Base-by-base conservation (phyloP, 2,113 vertebrate genomes). In the Saguinus imperator region DNA sequence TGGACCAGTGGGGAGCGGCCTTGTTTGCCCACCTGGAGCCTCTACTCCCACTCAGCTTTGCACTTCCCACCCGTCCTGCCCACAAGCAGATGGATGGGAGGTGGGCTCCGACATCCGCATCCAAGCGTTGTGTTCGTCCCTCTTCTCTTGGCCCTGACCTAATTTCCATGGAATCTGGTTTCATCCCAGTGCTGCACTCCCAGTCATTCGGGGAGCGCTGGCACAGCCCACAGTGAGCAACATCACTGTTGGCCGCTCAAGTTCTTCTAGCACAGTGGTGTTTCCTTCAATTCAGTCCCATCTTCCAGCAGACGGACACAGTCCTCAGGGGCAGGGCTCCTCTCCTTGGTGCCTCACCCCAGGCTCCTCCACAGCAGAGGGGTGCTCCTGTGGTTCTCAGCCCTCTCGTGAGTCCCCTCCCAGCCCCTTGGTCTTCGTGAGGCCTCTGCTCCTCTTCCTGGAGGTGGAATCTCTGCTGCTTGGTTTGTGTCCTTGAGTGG, bases 11-110 rank as follows among this genome's bases (percentile, higher is more conserved):
- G 18, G 27, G 37, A 52, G 45, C n/a, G 20, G 29, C 50, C 70
- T 35, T 40, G 27, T 52, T 48, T 20, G 16, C 21, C 32, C 25
- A 55, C 21, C 21, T 8, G 50, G 32, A 61, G n/a, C 5, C 27
- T 4, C 77, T 2, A 2, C 13, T 4, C 18, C 52, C 1, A 0
- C 35, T 7, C 35, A 1, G 16, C 52, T 45, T 52, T 29, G 8
- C 17, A 5, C 4, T 17, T n/a, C 43, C 50, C 29, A 75, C 27
- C 35, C 25, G 18, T 48, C 18, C 9, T 16, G n/a, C 40, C 11
- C 4, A 32, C 3, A 8, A 0, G 1, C 20, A 20, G 25, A 8
- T 8, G n/a, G 75, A 7, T 40, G 35, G 29, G 14, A 85, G 29
- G 50, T 16, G 40, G 89, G 58, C 37, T 66, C 58, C 35, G 43